phyloP scores from a whole-genome alignment of 2,113 vertebrate species.

The Phrynocephalus versicolor region DNA sequence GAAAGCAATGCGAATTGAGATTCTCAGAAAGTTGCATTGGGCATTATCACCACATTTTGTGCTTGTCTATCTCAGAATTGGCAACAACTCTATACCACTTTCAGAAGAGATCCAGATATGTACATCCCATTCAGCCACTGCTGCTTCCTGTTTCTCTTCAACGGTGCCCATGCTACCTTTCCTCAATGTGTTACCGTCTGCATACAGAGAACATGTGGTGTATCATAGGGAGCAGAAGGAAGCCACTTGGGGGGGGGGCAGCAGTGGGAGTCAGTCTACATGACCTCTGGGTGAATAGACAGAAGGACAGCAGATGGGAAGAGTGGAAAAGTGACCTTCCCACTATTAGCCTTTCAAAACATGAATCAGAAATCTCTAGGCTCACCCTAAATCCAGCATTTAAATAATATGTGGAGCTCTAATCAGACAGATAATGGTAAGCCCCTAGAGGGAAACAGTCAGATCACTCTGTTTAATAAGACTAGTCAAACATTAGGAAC shows the following conservation, averaged over 20 bases:
- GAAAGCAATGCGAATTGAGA: not conserved
- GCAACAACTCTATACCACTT: not conserved
- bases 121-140: not conserved
- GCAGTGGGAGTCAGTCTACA: too few relatives aligned
- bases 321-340: not conserved
- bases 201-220: too few relatives aligned
- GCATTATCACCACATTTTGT: not conserved
- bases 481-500: slow-evolving; percentile 16
- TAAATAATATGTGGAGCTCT: not conserved
- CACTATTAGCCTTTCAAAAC: not conserved
- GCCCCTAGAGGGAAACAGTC: not conserved
- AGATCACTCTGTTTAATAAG: not conserved
- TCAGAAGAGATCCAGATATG: not conserved
- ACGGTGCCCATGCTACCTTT: not conserved
- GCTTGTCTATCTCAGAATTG: too few relatives aligned
- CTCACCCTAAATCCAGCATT: not conserved
- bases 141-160: not conserved
- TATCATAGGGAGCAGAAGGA: too few relatives aligned
- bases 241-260: too few relatives aligned
- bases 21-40: not conserved
- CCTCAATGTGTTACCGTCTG: not conserved
- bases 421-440: not conserved
- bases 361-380: not conserved
- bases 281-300: not conserved
- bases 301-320: too few relatives aligned